Conservation (phyloP, 2,797 vertebrate genomes). For the Eulemur mongoz region DNA sequence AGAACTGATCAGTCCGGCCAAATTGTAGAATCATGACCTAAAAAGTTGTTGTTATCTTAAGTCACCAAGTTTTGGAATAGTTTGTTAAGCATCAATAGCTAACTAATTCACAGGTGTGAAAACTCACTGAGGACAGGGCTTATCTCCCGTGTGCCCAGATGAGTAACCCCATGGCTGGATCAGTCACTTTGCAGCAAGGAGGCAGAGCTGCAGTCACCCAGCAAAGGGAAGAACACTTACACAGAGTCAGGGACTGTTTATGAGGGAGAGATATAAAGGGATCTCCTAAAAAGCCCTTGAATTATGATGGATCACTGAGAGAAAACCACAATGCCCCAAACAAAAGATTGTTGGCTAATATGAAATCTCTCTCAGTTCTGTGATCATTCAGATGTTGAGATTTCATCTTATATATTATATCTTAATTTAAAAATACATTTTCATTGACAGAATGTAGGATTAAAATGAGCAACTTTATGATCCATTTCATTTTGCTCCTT, state of each 20-base stretch:
- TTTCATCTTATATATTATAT: constrained; percentile 47
- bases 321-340: neutral
- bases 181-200: neutral
- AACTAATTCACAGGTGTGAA: neutral
- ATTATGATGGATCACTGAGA: neutral
- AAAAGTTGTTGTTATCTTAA: neutral
- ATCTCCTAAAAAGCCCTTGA: neutral
- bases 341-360: neutral
- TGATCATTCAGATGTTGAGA: constrained; percentile 22
- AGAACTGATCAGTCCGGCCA: neutral
- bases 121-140: neutral
- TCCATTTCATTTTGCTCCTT: constrained; percentile 63
- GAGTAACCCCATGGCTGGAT: neutral
- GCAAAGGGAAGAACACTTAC: neutral
- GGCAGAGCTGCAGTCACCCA: neutral
- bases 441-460: constrained; percentile 39
- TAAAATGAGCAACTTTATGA: constrained; percentile 67
- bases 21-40: neutral
- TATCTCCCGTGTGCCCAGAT: neutral
- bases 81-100: neutral
- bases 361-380: neutral
- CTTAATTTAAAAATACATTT: constrained; percentile 73
- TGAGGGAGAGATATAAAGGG: neutral
- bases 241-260: neutral
- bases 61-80: neutral